phyloP scores from a whole-genome alignment of 64 coral and sea anemone genomes.

The Trachythela sp. region DNA sequence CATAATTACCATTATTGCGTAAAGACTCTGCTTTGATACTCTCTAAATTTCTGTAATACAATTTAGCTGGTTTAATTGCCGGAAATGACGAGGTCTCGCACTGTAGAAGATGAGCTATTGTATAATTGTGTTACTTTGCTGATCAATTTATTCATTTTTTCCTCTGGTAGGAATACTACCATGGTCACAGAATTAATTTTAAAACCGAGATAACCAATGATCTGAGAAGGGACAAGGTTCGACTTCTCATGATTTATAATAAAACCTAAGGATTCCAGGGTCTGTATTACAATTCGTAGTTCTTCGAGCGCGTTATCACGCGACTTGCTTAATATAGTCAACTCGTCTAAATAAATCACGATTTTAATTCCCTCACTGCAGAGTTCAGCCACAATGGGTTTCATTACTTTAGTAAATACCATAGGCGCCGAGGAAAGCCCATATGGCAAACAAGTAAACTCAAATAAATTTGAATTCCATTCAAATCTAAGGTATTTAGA shows the following conservation, averaged over 20 bases:
- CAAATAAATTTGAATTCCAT: neutral
- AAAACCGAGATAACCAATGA: neutral
- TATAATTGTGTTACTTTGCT: neutral
- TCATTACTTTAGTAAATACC: neutral
- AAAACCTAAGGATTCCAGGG: neutral
- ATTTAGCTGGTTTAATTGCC: constrained; percentile 38
- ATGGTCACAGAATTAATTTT: neutral
- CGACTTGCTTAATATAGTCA: neutral
- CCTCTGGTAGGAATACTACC: constrained; percentile 3
- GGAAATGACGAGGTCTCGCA: constrained; percentile 33
- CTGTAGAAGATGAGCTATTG: neutral
- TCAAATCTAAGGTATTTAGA: neutral
- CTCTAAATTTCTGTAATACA: constrained; percentile 37
- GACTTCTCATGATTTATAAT: neutral
- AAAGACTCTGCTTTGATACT: neutral
- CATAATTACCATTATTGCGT: neutral
- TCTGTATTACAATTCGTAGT: neutral
- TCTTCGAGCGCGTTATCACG: neutral
- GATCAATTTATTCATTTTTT: neutral
- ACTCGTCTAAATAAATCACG: neutral
- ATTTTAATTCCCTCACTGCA: neutral
- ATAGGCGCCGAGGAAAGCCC: neutral
- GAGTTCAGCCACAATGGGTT: neutral
- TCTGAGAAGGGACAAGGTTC: neutral
- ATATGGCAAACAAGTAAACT: neutral